phyloP scores from a whole-genome alignment of 1,140 invertebrate genomes.

The Diuraphis noxia region DNA sequence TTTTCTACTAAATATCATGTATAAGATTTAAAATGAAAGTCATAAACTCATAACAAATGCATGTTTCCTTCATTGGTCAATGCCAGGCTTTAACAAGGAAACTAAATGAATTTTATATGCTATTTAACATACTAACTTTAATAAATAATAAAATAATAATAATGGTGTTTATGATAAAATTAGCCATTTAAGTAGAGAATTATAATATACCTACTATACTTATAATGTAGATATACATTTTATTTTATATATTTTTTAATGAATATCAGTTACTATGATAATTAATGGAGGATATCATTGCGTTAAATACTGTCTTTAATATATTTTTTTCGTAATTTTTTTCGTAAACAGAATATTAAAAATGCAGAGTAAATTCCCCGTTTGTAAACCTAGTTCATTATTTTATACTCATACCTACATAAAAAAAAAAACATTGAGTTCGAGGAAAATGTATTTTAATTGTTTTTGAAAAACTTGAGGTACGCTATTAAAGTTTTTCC shows the following conservation, averaged over 20 bases:
- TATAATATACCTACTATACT: background rate
- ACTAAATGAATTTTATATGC: background rate
- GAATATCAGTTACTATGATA: background rate
- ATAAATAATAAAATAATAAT: background rate
- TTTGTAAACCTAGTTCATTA: background rate
- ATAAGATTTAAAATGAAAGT: background rate
- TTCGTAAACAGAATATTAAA: too few relatives aligned
- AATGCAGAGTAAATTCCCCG: background rate
- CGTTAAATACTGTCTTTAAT: background rate
- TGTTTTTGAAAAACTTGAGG: too few relatives aligned
- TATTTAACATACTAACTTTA: background rate
- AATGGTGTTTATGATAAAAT: background rate
- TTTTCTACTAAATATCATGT: background rate
- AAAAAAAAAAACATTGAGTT: too few relatives aligned
- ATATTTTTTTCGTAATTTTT: background rate
- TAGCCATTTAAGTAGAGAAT: background rate
- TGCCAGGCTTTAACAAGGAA: background rate
- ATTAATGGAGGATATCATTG: background rate
- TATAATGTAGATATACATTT: background rate
- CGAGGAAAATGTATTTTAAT: too few relatives aligned
- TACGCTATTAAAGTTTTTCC: background rate
- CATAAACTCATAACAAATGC: background rate
- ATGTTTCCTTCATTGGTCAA: slow-evolving; percentile 30
- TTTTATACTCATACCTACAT: too few relatives aligned
- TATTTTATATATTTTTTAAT: too few relatives aligned